Base-by-base conservation (phyloP, 1,140 invertebrate species). In the Nasonia giraulti region DNA sequence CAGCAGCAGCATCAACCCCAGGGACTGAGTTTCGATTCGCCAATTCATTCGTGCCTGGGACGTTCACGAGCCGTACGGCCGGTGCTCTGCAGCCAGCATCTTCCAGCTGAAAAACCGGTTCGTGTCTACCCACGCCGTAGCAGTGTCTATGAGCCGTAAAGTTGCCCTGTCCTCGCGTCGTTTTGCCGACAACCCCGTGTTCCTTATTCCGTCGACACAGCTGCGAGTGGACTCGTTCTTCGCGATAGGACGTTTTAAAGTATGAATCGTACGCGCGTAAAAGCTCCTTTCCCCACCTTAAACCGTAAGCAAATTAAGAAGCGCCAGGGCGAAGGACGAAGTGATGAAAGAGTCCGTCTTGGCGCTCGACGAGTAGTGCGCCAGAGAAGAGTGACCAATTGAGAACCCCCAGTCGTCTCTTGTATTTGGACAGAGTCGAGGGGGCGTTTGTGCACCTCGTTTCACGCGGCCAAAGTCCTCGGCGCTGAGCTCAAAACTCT, bases 21-120 rank as follows among this genome's bases (percentile, higher is more conserved):
- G n/a, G 80, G 68, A 62, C 17, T 20, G 55, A 62, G 79, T 82
- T 82, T 86, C 85, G 73, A 83, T 85, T 87, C 79, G 85, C 79
- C 87, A 86, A 88, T 88, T 85, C 86, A 85, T 88, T 88, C 75
- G 76, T 87, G 87, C 50, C 50, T 20, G 37, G 71, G 85, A 88
- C 86, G 75, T 87, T 87, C 82, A 82, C 79, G 82, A 87, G 83
- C 83, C 86, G 23, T 83, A 87, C 14, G 71, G 44, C 20, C 76
- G 68, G 31, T 81, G 76, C 71, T 79, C 69, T 82, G 82, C 75
- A 23, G 44, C 40, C 40, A 44, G 40, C 40, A 44, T 44, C 40
- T 44, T 44, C 8, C 40, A 44, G 40, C 44, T 83, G 85, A 87
- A 88, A 87, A 87, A 88, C 77, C 81, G 23, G 10, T 31, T 20